These are phyloP conservation scores for Galerucella calmariensis DNA, from an alignment of 2,888 invertebrate species.

Conservation along the genomic window DNA sequence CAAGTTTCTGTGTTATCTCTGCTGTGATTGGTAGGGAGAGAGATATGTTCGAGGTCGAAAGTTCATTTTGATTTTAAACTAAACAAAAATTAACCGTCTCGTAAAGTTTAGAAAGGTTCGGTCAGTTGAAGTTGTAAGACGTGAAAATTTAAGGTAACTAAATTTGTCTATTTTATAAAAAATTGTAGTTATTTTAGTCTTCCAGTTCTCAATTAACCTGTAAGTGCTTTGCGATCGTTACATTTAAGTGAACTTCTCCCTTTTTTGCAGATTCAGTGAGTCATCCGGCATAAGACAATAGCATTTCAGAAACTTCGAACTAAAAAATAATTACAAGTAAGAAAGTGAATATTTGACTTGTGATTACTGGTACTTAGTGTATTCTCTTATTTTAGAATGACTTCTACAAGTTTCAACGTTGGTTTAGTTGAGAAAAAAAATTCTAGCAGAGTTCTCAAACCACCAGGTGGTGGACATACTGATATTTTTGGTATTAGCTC, in stretches of 20 bases:
- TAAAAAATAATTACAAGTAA: constrained; percentile 3
- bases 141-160: constrained; percentile 29
- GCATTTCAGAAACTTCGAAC: constrained; percentile 1
- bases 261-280: constrained; percentile 25
- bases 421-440: constrained; percentile 52
- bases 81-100: constrained; percentile 36
- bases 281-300: constrained; percentile 32
- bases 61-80: constrained; percentile 37
- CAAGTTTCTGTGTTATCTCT: constrained; percentile 10
- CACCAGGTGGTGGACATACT: constrained; percentile 65
- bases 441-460: constrained; percentile 64
- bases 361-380: background rate
- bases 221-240: constrained; percentile 6
- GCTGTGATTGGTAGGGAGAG: constrained; percentile 24
- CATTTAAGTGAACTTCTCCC: constrained; percentile 24
- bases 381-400: constrained; percentile 50
- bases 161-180: constrained; percentile 24
- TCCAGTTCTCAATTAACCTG: background rate
- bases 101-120: constrained; percentile 20
- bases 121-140: constrained; percentile 20
- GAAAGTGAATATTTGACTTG: background rate
- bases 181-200: constrained; percentile 18
- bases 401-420: constrained; percentile 55
- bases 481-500: constrained; percentile 59
- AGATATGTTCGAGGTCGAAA: constrained; percentile 36